phyloP scores from a whole-genome alignment of 2,797 vertebrate species.

The Cynodonichthys magdalenae region DNA sequence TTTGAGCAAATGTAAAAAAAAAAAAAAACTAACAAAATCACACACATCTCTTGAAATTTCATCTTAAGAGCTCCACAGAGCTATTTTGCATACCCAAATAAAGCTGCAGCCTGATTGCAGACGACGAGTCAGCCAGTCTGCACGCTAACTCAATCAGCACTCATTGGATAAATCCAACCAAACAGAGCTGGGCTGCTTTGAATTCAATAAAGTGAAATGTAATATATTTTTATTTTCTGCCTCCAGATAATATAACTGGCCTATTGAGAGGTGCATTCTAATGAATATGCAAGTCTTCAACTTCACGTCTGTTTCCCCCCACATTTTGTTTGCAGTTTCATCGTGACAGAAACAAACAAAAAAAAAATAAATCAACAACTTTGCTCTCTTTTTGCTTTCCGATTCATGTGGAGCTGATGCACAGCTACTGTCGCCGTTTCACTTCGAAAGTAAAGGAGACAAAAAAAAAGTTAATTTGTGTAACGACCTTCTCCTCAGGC shows the following conservation, averaged over 20 bases:
- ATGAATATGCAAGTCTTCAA: slow-evolving; percentile 40
- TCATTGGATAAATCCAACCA: slow-evolving; percentile 37
- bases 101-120: slow-evolving; percentile 29
- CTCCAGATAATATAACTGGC: slow-evolving; percentile 48
- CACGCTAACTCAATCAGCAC: slow-evolving; percentile 37
- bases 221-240: slow-evolving; percentile 54
- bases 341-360: slow-evolving; percentile 19
- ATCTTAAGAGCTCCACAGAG: slow-evolving; percentile 25
- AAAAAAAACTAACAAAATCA: too few species aligned
- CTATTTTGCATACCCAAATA: slow-evolving; percentile 55
- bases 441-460: neutral
- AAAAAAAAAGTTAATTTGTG: slow-evolving; percentile 24
- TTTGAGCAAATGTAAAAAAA: slow-evolving; percentile 15
- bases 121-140: neutral
- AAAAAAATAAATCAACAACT: neutral
- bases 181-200: slow-evolving; percentile 50
- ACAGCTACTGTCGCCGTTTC: slow-evolving; percentile 6
- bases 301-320: slow-evolving; percentile 30
- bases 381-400: neutral
- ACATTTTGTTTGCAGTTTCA: slow-evolving; percentile 28
- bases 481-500: slow-evolving; percentile 56
- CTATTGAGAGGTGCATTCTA: slow-evolving; percentile 31
- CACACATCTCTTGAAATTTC: slow-evolving; percentile 7
- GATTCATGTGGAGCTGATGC: slow-evolving; percentile 13
- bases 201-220: slow-evolving; percentile 59